Percentiles rank a stretch among this genome's conserved stretches.
Evolutionary conservation across 2,888 invertebrate species (phyloP).

Genomic region (Minunthozetes semirufus): DNA sequence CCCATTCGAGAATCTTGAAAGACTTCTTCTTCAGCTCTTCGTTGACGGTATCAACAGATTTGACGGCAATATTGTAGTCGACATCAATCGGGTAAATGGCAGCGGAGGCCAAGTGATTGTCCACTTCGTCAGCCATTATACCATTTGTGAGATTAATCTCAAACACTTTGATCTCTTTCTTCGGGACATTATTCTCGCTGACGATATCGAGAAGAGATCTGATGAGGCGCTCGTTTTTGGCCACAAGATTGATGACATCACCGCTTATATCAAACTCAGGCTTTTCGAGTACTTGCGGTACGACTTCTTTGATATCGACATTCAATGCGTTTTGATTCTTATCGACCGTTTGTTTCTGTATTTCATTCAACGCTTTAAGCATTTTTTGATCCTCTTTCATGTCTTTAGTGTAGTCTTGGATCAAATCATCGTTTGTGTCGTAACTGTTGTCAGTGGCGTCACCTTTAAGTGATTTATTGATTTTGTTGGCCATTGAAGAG

Average conservation of each 20-base stretch:
- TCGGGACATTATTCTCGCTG: slow-evolving; percentile 66
- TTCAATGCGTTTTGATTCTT: slow-evolving; percentile 42
- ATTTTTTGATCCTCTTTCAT: not conserved
- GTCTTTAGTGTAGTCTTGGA: not conserved
- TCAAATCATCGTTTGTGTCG: not conserved
- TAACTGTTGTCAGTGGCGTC: too few relatives aligned
- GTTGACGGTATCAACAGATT: not conserved
- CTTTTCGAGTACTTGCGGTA: not conserved
- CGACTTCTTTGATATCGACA: not conserved
- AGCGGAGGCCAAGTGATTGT: slow-evolving; percentile 32
- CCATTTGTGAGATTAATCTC: slow-evolving; percentile 56
- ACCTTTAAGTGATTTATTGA: too few relatives aligned
- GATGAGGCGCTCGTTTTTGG: slow-evolving; percentile 43
- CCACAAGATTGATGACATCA: slow-evolving; percentile 36
- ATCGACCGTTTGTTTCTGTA: slow-evolving; percentile 38
- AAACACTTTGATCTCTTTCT: slow-evolving; percentile 59
- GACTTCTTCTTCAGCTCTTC: not conserved
- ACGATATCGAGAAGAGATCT: slow-evolving; percentile 59
- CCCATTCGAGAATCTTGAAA: slow-evolving; percentile 27
- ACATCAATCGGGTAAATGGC: slow-evolving; percentile 46
- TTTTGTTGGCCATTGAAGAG: not conserved
- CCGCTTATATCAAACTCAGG: slow-evolving; percentile 19
- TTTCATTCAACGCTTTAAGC: not conserved
- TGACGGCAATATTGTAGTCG: slow-evolving; percentile 55
- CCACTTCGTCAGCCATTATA: slow-evolving; percentile 8